Evolutionary conservation across 2,797 vertebrate species (phyloP), one percentile per base, ranked within the genome.

Genomic region (Pterois miles): DNA sequence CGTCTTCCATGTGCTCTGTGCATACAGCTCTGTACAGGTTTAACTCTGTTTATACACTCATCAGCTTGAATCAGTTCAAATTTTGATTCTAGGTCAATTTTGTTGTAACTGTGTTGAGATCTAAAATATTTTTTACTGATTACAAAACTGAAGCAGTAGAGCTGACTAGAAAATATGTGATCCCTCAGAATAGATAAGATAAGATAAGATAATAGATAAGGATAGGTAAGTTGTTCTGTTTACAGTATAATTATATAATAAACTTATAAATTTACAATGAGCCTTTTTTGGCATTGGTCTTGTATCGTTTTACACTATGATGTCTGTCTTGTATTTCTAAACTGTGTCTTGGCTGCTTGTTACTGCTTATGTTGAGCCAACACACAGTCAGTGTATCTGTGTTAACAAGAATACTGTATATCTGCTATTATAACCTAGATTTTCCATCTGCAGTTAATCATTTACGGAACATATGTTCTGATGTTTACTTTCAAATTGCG

Each of bases 281-380:
- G 5, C 23, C 0, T 2, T 62, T 36, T 25, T 40, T 25, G 10
- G 25, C n/a, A 38, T 62, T 25, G 13, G 22, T 40, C 34, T 22
- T 40, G 23, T 0, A 8, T 23, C 34, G 23, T 43, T 18, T 14
- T 16, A 43, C 40, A 18, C 40, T 43, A 18, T 43, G 14, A 43
- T 43, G 40, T 0, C 40, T 43, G 0, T 43, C 40, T 43, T 43
- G 0, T 43, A 14, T 43, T 43, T 43, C 16, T 43, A n/a, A n/a
- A n/a, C n/a, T 43, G 40, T 43, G 18, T 43, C 16, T 43, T 43
- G 40, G 14, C 16, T 43, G 16, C 8, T 14, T 43, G 40, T 43
- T 18, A 14, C 16, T 40, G 40, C 18, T 43, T 43, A 43, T 43
- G 40, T 14, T 43, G 40, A 43, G 40, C 40, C 18, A 43, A 43